A percentile compares a stretch with the other conserved stretches of the same genome.
These are phyloP conservation scores for Spodoptera litura DNA, from an alignment of 1,140 invertebrate genomes.

Conservation along the genomic window DNA sequence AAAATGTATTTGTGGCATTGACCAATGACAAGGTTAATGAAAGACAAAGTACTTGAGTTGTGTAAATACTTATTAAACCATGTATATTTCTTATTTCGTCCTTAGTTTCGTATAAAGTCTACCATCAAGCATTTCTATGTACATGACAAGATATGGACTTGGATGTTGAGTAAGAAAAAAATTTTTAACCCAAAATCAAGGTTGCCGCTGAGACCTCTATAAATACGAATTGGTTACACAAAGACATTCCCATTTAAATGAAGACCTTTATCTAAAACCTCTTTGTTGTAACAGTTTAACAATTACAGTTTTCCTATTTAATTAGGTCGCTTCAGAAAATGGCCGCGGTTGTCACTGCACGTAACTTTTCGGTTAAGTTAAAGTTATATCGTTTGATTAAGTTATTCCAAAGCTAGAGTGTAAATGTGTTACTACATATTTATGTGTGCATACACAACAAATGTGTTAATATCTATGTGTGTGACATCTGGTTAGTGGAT, in stretches of 20 bases:
- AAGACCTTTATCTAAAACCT: neutral
- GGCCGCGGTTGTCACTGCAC: constrained; percentile 11
- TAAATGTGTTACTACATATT: neutral
- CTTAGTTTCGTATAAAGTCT: no score
- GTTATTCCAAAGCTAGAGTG: neutral
- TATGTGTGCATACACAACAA: neutral
- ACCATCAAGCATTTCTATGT: no score
- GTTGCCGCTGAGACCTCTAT: no score
- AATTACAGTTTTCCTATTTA: constrained; percentile 8
- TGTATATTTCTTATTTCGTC: no score
- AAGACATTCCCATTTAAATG: neutral
- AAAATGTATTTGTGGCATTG: no score
- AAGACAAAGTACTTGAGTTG: no score
- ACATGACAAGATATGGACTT: no score
- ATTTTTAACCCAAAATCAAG: no score
- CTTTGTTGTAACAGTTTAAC: neutral
- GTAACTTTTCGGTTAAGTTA: constrained; percentile 6
- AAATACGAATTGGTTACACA: neutral
- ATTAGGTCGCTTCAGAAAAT: constrained; percentile 16
- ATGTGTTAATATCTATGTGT: neutral
- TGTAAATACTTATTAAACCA: no score
- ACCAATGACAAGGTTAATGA: no score
- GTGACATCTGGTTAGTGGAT: neutral
- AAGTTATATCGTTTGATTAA: constrained; percentile 4
- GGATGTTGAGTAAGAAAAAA: no score